A percentile compares a stretch with the other conserved stretches of the same genome.
phyloP scores from a whole-genome alignment of 2,113 vertebrate genomes.

The Tragelaphus imberbis region DNA sequence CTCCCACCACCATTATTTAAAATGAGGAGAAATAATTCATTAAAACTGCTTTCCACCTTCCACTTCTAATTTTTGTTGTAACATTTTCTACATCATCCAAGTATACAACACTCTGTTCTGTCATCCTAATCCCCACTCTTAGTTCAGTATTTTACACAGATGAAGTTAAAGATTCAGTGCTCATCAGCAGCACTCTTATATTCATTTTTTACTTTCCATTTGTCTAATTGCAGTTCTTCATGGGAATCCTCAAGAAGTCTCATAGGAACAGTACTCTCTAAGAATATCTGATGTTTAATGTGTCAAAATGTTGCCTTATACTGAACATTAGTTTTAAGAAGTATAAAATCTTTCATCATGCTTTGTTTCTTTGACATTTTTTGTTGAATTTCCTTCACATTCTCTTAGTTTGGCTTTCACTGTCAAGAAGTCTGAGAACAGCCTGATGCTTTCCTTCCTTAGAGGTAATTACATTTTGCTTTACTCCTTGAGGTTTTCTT shows the following conservation, averaged over 20 bases:
- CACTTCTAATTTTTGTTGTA: background rate
- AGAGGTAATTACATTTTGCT: background rate
- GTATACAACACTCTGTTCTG: background rate
- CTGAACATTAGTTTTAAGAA: background rate
- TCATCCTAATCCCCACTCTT: background rate
- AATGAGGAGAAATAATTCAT: background rate
- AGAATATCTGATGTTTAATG: background rate
- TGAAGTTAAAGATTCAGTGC: background rate
- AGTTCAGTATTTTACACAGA: background rate
- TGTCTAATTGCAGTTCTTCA: background rate
- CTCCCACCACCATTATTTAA: background rate
- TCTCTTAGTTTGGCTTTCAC: background rate
- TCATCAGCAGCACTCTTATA: background rate
- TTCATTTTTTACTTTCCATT: background rate
- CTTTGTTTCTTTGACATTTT: background rate
- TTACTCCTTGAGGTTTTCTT: background rate
- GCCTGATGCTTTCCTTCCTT: background rate
- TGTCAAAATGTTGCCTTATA: background rate
- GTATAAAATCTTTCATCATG: background rate
- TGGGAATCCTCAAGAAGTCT: background rate
- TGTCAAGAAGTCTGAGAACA: background rate
- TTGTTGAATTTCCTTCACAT: background rate
- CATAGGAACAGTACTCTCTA: background rate
- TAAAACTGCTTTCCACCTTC: background rate
- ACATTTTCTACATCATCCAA: background rate